Evolutionary conservation across 23 tunicate species (phyloP).

Genomic region (Phallusia fumigata): DNA sequence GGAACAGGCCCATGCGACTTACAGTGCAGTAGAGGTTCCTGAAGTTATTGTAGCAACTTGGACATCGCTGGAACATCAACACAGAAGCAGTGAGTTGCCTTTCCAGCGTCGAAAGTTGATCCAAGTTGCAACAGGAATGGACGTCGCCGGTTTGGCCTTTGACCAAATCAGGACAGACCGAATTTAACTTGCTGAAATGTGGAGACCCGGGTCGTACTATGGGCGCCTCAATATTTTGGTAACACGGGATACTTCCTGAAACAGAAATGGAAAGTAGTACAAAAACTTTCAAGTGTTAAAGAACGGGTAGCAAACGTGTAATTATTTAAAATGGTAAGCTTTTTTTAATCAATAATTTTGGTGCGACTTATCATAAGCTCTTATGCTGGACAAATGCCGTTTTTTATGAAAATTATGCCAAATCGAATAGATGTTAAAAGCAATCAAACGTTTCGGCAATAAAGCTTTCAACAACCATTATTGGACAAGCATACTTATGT

Average conservation of each 20-base stretch:
- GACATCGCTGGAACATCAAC: slow-evolving; percentile 77
- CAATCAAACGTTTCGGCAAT: too few species aligned
- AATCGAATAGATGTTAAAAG: too few species aligned
- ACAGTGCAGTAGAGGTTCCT: slow-evolving; percentile 66
- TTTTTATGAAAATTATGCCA: too few species aligned
- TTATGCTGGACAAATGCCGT: too few species aligned
- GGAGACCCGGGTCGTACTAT: not conserved
- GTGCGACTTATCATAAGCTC: too few species aligned
- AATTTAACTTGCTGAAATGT: slow-evolving; percentile 10
- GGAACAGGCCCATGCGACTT: not conserved
- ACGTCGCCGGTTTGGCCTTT: slow-evolving; percentile 19
- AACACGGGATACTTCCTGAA: slow-evolving; percentile 62
- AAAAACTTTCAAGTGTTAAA: too few species aligned
- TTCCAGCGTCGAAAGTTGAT: slow-evolving; percentile 56
- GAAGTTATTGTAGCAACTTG: slow-evolving; percentile 81
- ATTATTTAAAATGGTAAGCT: too few species aligned
- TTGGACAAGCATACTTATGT: too few species aligned
- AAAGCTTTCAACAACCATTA: too few species aligned
- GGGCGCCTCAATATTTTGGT: slow-evolving; percentile 34
- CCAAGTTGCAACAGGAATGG: slow-evolving; percentile 52
- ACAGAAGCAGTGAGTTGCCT: slow-evolving; percentile 55
- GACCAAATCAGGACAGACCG: slow-evolving; percentile 61
- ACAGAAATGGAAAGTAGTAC: not conserved
- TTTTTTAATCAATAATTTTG: too few species aligned
- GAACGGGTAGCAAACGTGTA: too few species aligned